Percentiles rank a stretch among this genome's conserved stretches.
These are phyloP conservation scores for Petrocephalus sullivani DNA, from an alignment of 2,797 vertebrate genomes.

Conservation along the genomic window DNA sequence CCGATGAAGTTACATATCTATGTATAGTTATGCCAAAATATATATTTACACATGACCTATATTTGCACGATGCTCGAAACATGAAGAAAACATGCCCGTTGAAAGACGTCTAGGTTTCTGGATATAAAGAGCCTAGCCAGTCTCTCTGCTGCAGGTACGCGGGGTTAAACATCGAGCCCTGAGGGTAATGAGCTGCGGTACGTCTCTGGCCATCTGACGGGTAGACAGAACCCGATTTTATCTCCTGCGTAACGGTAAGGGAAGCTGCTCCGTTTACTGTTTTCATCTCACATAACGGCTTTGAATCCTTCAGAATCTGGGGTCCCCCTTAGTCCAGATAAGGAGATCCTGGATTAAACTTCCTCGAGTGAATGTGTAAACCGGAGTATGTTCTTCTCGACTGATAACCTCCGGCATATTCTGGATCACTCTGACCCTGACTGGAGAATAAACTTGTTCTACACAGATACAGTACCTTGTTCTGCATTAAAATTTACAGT, in stretches of 20 bases:
- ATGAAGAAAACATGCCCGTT: too few species aligned
- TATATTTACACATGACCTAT: not conserved
- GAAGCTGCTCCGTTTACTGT: not conserved
- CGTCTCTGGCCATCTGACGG: not conserved
- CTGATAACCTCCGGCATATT: not conserved
- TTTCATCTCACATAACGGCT: not conserved
- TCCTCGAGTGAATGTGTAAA: not conserved
- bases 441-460: not conserved
- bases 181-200: not conserved
- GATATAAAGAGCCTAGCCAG: too few species aligned
- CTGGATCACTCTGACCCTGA: not conserved
- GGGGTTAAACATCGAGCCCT: not conserved
- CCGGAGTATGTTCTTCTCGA: not conserved
- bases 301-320: not conserved
- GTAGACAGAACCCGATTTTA: too few species aligned
- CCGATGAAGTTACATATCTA: not conserved
- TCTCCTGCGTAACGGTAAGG: not conserved
- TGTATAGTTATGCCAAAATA: not conserved
- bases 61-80: too few species aligned
- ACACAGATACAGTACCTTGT: not conserved
- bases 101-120: too few species aligned
- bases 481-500: not conserved
- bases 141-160: too few species aligned
- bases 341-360: not conserved
- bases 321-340: not conserved